Percentiles rank a stretch among this genome's conserved stretches.
Evolutionary conservation across 2,888 invertebrate species (phyloP).

Genomic region (Xanthorhoe designata): DNA sequence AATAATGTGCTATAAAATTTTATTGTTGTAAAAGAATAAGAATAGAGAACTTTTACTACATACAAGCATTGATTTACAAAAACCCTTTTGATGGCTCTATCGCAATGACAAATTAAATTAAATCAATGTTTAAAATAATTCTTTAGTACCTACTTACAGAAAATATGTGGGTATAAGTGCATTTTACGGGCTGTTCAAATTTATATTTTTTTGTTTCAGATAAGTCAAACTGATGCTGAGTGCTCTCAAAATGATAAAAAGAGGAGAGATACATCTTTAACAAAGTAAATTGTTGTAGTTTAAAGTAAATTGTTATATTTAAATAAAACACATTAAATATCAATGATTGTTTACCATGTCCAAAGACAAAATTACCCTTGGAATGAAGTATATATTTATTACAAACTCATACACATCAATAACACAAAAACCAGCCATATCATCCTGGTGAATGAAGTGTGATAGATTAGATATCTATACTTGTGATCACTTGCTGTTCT

Average conservation of each 20-base stretch:
- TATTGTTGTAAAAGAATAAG: constrained; percentile 24
- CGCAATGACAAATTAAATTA: not conserved
- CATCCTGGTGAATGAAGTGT: constrained; percentile 7
- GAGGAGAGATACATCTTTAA: not conserved
- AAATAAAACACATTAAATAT: constrained; percentile 38
- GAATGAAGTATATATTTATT: constrained; percentile 51
- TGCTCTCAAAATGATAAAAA: not conserved
- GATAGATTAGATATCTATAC: constrained; percentile 9
- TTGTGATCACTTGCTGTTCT: constrained; percentile 13
- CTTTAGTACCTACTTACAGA: not conserved
- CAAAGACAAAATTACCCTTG: constrained; percentile 50
- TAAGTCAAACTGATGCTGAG: not conserved
- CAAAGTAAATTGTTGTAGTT: not conserved
- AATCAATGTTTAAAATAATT: not conserved
- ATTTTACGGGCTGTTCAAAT: not conserved
- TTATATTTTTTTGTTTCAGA: constrained; percentile 8
- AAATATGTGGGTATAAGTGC: not conserved
- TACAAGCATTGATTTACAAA: constrained; percentile 3
- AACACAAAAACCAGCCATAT: constrained; percentile 32
- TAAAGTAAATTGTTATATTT: not conserved
- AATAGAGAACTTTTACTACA: constrained; percentile 3
- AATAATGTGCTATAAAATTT: constrained; percentile 21
- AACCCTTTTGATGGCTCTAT: not conserved
- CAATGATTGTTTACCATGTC: constrained; percentile 55
- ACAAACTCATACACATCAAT: constrained; percentile 33